Evolutionary conservation across 2,888 invertebrate species (phyloP).

Genomic region (Chirona hameri): DNA sequence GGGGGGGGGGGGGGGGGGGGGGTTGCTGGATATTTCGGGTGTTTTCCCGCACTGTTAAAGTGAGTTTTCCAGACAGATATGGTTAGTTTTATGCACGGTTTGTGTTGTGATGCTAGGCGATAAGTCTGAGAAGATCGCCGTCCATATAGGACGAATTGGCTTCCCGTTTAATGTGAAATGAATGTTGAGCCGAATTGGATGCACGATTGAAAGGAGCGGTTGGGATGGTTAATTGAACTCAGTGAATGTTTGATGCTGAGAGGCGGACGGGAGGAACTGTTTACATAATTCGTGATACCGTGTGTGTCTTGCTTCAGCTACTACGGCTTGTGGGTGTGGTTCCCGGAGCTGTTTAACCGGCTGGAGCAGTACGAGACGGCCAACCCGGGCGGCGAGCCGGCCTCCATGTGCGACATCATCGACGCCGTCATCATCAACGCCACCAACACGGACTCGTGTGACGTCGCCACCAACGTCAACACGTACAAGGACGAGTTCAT

Average conservation of each 20-base stretch:
- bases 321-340: conserved; percentile 96
- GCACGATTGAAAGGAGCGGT: too few relatives aligned
- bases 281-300: too few relatives aligned
- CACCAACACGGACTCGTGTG: conserved; percentile 31
- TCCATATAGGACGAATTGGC: too few relatives aligned
- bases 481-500: conserved; percentile 63
- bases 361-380: conserved; percentile 67
- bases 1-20: background rate
- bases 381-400: conserved; percentile 47
- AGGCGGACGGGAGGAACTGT: too few relatives aligned
- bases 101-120: too few relatives aligned
- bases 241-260: too few relatives aligned
- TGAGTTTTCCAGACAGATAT: background rate
- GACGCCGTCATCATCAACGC: conserved; percentile 58
- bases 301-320: conserved; percentile 61
- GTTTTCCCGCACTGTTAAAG: background rate
- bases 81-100: too few relatives aligned
- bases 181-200: too few relatives aligned
- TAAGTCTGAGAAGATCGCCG: too few relatives aligned
- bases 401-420: conserved; percentile 75
- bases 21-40: background rate
- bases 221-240: too few relatives aligned
- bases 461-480: conserved; percentile 28
- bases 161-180: too few relatives aligned
- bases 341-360: conserved; percentile 88